Conservation (phyloP, 2,888 invertebrate genomes). For the Vanessa cardui region DNA sequence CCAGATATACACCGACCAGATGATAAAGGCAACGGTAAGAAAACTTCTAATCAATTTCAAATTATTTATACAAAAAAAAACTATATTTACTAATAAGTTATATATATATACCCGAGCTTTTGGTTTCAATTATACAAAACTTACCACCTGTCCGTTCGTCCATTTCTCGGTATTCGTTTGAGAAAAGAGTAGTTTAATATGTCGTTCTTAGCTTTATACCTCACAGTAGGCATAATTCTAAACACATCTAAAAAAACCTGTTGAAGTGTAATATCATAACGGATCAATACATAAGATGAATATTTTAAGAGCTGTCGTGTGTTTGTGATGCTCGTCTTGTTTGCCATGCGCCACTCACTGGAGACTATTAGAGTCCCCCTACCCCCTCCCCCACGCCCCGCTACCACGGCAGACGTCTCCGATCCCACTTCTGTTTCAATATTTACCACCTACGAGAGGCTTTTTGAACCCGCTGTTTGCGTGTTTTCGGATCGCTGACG, state of each 20-base stretch:
- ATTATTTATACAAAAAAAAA: too few relatives aligned
- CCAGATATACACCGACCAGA: constrained; percentile 90
- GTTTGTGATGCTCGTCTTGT: constrained; percentile 71
- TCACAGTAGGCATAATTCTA: neutral
- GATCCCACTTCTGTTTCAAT: constrained; percentile 82
- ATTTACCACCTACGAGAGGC: constrained; percentile 82
- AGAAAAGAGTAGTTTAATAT: too few relatives aligned
- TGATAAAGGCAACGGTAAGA: constrained; percentile 89
- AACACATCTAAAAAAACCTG: constrained; percentile 5
- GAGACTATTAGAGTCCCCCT: constrained; percentile 75
- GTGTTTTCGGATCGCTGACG: constrained; percentile 82
- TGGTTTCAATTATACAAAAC: too few relatives aligned
- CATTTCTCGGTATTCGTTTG: too few relatives aligned
- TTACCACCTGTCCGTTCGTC: too few relatives aligned
- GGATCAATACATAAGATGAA: constrained; percentile 69
- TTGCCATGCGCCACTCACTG: constrained; percentile 82
- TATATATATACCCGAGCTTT: too few relatives aligned
- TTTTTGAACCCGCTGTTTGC: constrained; percentile 82
- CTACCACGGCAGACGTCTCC: constrained; percentile 62
- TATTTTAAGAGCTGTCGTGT: constrained; percentile 72
- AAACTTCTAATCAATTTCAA: neutral
- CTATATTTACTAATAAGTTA: too few relatives aligned
- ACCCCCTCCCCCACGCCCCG: constrained; percentile 42
- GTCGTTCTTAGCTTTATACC: neutral
- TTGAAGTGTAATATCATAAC: constrained; percentile 35